These are phyloP conservation scores for Limnephilus marmoratus DNA, from an alignment of 2,888 invertebrate genomes.

Conservation along the genomic window DNA sequence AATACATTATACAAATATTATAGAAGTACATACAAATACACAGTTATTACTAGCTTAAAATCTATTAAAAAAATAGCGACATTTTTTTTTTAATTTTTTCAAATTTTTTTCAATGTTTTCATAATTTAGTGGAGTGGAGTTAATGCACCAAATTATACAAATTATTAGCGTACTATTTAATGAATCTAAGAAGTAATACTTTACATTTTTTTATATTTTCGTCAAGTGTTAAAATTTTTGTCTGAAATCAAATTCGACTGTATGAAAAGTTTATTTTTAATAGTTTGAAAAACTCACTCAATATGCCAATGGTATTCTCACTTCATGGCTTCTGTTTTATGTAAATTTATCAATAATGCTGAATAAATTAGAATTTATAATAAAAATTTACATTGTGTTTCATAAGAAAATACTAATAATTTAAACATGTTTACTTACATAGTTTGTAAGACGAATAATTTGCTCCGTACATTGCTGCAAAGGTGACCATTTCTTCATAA, in stretches of 20 bases:
- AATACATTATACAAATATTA: not conserved
- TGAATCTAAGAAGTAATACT: too few relatives aligned
- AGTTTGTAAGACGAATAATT: not conserved
- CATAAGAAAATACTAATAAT: not conserved
- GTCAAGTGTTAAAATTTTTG: not conserved
- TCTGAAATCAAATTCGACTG: not conserved
- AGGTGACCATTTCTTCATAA: not conserved
- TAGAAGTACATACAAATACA: not conserved
- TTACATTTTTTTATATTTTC: too few relatives aligned
- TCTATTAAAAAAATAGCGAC: not conserved
- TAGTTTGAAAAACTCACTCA: not conserved
- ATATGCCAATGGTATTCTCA: not conserved
- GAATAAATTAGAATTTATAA: constrained; percentile 34
- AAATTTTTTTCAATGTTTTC: not conserved
- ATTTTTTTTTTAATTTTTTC: not conserved
- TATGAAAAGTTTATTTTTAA: not conserved
- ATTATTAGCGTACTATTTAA: too few relatives aligned
- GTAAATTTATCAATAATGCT: constrained; percentile 6
- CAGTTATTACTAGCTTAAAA: not conserved
- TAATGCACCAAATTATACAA: too few relatives aligned
- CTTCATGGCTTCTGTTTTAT: not conserved
- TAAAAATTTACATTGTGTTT: not conserved
- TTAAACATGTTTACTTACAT: constrained; percentile 3
- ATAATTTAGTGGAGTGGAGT: too few relatives aligned
- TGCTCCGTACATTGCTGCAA: not conserved